Evolutionary conservation across 1,140 invertebrate species (phyloP), one percentile per base, ranked within the genome.

Genomic region (Drosophila erecta): DNA sequence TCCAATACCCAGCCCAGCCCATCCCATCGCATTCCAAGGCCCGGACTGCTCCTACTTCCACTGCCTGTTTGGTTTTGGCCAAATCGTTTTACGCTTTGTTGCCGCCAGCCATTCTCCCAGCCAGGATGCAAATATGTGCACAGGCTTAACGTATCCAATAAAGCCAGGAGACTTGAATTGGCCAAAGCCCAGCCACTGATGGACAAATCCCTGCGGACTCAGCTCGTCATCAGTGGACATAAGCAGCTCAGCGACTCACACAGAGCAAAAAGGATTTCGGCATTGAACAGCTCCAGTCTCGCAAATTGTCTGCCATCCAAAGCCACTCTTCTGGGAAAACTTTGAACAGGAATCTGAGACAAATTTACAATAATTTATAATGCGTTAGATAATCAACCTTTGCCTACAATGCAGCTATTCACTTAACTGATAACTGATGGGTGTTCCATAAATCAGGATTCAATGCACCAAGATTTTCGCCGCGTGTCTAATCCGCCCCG

Each of bases 21-120:
- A 47, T 20, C 4, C 20, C 20, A 4, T 5, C 17, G 35, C 43
- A 38, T 4, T 40, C 11, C 24, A 12, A 30, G 20, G 33, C 5
- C 43, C 20, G 20, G 12, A 14, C 53, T 35, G 27, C 41, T 15
- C n/a, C 49, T 44, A 49, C 46, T n/a, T 53, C 55, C 47, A 69
- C 61, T 40, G 33, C 41, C 61, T 67, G 49, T 81, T 78, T 76
- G 72, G 57, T 67, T 58, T 79, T 60, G 75, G 38, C 58, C 61
- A 84, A 84, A 84, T 72, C 59, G 71, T 76, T 84, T 83, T 75
- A 59, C 54, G 80, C 70, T 55, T 81, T 81, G 74, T 64, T 65
- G 58, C 59, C 71, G 71, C 51, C 55, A 40, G 73, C 55, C 50
- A 76, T 75, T 58, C 47, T 41, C 37, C 56, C 60, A 72, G 56